Evolutionary conservation across 2,888 invertebrate genomes (phyloP), one percentile per base, ranked within the genome.

Genomic region (Phanerotoma sp.): DNA sequence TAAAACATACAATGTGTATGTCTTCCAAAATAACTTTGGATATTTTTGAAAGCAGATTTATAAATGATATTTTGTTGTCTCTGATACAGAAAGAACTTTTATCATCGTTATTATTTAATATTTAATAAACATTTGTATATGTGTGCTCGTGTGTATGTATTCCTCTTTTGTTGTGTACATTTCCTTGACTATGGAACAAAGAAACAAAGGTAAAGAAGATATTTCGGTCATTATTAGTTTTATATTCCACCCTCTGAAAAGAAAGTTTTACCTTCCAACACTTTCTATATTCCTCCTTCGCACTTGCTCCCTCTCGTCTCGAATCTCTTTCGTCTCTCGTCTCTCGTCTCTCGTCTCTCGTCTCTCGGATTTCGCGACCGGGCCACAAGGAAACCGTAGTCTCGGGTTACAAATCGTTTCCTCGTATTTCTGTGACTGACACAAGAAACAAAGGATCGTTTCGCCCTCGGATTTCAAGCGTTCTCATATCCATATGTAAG

Each of bases 251-350:
- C 49, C 49, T 33, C 41, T 13, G 22, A 48, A 56, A 56, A 51
- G 46, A 41, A 51, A 51, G 45, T 38, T 46, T 55, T 25, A 25
- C 58, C 51, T 58, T 56, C 56, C 51, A 52, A 44, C 54, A 61
- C 61, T 58, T 56, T 60, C 58, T 59, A 54, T n/a, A n/a, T 56
- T 56, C 54, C 42, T 54, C 46, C 52, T 25, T 45, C 49, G 44
- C 53, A 41, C 18, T 47, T 42, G 30, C 44, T 35, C 30, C 37
- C 22, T 45, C 46, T 50, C 50, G 44, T 42, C 40, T 15, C 7
- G 28, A 13, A 6, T 40, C 11, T 20, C 37, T 48, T 56, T 56
- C 54, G 40, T 54, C 46, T 50, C 9, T 45, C 49, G 44, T 51
- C 35, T 15, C 44, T 42, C 21, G 40, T 35, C 30, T 32, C 22